Evolutionary conservation across 2,113 vertebrate genomes (phyloP).

Genomic region (Zeus faber): DNA sequence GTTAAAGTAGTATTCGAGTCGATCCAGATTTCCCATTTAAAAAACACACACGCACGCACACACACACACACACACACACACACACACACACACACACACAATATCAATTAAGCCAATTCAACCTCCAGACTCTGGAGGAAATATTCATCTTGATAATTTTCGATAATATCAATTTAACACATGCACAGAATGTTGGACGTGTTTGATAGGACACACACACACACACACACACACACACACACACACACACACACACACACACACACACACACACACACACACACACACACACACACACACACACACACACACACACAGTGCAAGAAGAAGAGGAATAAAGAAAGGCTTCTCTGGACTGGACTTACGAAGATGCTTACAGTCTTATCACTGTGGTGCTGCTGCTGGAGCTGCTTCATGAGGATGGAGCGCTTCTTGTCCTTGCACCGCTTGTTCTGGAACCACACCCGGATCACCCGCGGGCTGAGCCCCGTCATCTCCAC

Average conservation of each 20-base stretch:
- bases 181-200: no score
- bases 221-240: not conserved
- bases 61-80: not conserved
- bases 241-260: not conserved
- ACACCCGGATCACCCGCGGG: constrained; percentile 93
- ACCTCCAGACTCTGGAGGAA: no score
- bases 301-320: not conserved
- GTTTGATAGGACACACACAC: constrained; percentile 1
- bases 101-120: no score
- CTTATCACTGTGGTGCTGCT: constrained; percentile 88
- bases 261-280: not conserved
- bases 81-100: not conserved
- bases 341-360: constrained; percentile 9
- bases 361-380: constrained; percentile 82
- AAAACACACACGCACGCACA: not conserved
- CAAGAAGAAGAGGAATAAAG: not conserved
- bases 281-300: not conserved
- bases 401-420: constrained; percentile 91
- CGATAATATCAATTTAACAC: no score
- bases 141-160: no score
- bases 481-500: constrained; percentile 97
- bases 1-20: no score
- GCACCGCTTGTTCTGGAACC: constrained; percentile 99
- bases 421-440: constrained; percentile 96
- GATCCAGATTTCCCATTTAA: no score